Percentiles rank a stretch among this genome's conserved stretches.
These are phyloP conservation scores for Phalera bucephala DNA, from an alignment of 2,888 invertebrate genomes.

Conservation along the genomic window DNA sequence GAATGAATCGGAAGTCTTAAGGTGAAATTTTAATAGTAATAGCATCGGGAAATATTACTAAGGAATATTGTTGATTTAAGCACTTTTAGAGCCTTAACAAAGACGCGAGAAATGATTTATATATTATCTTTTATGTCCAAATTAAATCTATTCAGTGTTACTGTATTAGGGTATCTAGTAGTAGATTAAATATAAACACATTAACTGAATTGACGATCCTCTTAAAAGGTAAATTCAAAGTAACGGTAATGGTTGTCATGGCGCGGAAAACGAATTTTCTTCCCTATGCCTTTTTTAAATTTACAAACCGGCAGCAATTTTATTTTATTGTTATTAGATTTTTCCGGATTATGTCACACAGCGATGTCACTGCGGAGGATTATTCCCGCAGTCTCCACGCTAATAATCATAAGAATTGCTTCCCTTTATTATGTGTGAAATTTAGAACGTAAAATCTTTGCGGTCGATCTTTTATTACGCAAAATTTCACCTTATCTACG, in stretches of 20 bases:
- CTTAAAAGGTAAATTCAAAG: constrained; percentile 71
- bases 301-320: constrained; percentile 81
- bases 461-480: constrained; percentile 33
- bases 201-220: constrained; percentile 54
- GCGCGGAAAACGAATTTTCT: constrained; percentile 76
- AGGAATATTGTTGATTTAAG: constrained; percentile 72
- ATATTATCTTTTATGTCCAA: constrained; percentile 21
- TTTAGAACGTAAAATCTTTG: constrained; percentile 70
- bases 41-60: constrained; percentile 72
- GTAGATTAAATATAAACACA: constrained; percentile 45
- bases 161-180: neutral
- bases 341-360: constrained; percentile 81
- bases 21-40: constrained; percentile 79
- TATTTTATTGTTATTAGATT: constrained; percentile 84
- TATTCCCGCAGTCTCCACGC: constrained; percentile 78
- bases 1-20: constrained; percentile 59
- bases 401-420: constrained; percentile 83
- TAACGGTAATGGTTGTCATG: constrained; percentile 78
- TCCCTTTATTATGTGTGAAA: constrained; percentile 81
- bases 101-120: constrained; percentile 36
- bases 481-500: constrained; percentile 36
- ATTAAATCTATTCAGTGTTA: no score
- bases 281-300: constrained; percentile 78
- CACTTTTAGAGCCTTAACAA: constrained; percentile 47
- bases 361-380: constrained; percentile 74